Base-by-base conservation (phyloP, 2,113 vertebrate species). In the Ptyas mucosa region DNA sequence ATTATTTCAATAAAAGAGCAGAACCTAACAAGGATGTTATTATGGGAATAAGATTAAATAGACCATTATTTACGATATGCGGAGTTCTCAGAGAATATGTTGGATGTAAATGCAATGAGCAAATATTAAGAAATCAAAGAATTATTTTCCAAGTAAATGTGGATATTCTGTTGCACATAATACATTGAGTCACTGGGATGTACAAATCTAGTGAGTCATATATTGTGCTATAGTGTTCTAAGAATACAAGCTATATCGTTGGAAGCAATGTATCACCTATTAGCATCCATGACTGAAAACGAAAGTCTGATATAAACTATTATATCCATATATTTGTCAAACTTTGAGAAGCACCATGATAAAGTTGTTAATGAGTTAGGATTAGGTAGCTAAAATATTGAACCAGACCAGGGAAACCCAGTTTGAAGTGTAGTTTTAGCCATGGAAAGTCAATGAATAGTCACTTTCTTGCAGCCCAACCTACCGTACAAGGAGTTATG, bases 321-420 rank as follows among this genome's bases (percentile, higher is more conserved):
- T 92, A 91, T 85, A 94, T 1, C 57, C 21, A 93, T 0, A 10
- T 11, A 24, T 29, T 95, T 93, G 53, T 53, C 49, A 95, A 91
- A 86, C 9, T 91, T 92, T 85, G 8, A 39, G 7, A 81, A 81
- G 34, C 34, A 81, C 34, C 43, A 43, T 39, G 34, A 43, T 81
- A 39, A 8, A 39, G 18, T 39, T 21, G 18, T 81, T 81, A 43
- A 75, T 20, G 14, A 81, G 8, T 43, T 43, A 81, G 34, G 34
- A 8, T 81, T 81, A 43, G 7, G 75, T 39, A 69, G 29, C 64
- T 69, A 39, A 81, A 39, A 20, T 39, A 39, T 81, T 81, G 18
- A 7, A 81, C 15, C 15, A 39, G 75, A 81, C 34, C 34, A 81
- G 7, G 34, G 7, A 43, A 39, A 43, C 75, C 75, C 18, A 81